Base-by-base conservation (phyloP, 1,140 invertebrate species). In the Charaxes varanes region DNA sequence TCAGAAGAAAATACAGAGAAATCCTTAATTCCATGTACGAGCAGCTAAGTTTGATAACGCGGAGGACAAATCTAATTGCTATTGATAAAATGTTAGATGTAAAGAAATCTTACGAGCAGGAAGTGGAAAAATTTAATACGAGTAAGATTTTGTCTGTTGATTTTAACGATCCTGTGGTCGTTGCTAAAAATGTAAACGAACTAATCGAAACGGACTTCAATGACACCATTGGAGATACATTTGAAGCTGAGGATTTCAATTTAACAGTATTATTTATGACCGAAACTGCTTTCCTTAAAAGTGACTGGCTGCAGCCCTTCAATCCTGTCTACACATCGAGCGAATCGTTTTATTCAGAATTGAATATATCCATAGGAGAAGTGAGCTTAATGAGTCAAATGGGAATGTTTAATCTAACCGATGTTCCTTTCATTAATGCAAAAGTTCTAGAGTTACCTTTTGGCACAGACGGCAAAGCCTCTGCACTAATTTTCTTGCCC, bases 251-350 rank as follows among this genome's bases (percentile, higher is more conserved):
- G 38, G 85, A 86, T 46, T 70, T 87, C 18, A 52, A 53, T 4
- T 62, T 87, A 13, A 90, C 90, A 0, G 62, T 84, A 35, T 50
- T 93, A 6, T 54, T 94, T 1, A 68, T 93, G 21, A 87, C 87
- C 4, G 93, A 92, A 49, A 87, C 88, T 1, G 71, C 92, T 12
- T 92, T 90, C 56, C 93, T 94, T 68, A 93, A 90, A 69, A 91
- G 88, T 22, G 62, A 63, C 1, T 94, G 93, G 93, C 62, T 79
- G 18, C 70, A 67, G 4, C 80, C 88, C 0, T 94, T 94, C 51
- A 85, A 90, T 47, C 67, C 64, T 10, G 61, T 61, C 0, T 61
- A 62, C 0, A 93, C 91, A 0, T 44, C 41, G n/a, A 24, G n/a
- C 2, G 67, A 74, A 24, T 38, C 46, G 1, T 87, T 87, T 50